Evolutionary conservation across 2,113 vertebrate species (phyloP).

Genomic region (Pelobates fuscus): DNA sequence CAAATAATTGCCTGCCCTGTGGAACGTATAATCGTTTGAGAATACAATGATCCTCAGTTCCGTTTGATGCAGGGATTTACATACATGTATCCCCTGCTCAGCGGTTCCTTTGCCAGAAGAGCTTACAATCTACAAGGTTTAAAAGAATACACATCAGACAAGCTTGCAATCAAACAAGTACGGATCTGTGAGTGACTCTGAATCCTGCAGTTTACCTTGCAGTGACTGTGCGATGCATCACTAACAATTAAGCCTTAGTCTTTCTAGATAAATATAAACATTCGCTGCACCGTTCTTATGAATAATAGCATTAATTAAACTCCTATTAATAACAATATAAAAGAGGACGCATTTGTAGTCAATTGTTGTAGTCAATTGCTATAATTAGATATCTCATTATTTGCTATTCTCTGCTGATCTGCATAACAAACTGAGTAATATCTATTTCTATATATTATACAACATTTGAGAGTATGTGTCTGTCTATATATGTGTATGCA

Average conservation of each 20-base stretch:
- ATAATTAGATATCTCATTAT: slow-evolving; percentile 16
- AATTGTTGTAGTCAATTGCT: slow-evolving; percentile 40
- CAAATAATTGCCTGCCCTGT: neutral
- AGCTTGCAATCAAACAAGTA: neutral
- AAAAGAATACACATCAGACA: neutral
- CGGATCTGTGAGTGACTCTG: neutral
- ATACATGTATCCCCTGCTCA: neutral
- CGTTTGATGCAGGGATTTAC: neutral
- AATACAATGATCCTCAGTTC: neutral
- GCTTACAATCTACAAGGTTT: neutral
- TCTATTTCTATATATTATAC: neutral
- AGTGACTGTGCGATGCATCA: neutral
- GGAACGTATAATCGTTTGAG: neutral
- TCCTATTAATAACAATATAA: slow-evolving; percentile 44
- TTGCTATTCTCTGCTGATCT: neutral
- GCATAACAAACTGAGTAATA: neutral
- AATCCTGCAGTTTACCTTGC: neutral
- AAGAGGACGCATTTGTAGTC: slow-evolving; percentile 27
- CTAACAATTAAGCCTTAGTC: slow-evolving; percentile 28
- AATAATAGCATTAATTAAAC: slow-evolving; percentile 42
- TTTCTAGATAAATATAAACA: slow-evolving; percentile 44
- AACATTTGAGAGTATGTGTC: too few relatives aligned
- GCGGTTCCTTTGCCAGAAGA: neutral
- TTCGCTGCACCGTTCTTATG: slow-evolving; percentile 12
- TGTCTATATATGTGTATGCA: too few relatives aligned